These are phyloP conservation scores for Mesorhabditis sp. DNA, from an alignment of 2,888 invertebrate species.

Conservation along the genomic window DNA sequence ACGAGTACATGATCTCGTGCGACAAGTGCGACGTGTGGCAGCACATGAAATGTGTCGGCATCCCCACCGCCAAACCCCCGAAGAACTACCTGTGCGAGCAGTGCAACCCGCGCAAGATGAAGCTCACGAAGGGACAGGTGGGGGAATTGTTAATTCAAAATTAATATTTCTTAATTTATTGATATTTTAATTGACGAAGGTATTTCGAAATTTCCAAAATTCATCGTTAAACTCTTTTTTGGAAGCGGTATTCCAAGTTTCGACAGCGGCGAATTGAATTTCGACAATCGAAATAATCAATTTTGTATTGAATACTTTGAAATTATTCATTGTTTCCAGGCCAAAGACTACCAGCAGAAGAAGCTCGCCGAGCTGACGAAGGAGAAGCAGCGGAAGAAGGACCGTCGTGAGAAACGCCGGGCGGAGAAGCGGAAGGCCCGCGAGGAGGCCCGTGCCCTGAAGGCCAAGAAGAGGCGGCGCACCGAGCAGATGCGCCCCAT, in stretches of 20 bases:
- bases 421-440: background rate
- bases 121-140: background rate
- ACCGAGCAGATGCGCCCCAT: background rate
- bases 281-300: too few relatives aligned
- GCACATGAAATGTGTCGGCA: constrained; percentile 23
- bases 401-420: background rate
- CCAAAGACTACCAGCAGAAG: background rate
- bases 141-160: background rate
- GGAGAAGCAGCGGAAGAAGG: background rate
- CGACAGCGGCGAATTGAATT: too few relatives aligned
- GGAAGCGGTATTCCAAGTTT: too few relatives aligned
- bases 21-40: constrained; percentile 29
- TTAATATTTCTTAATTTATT: background rate
- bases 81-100: constrained; percentile 20
- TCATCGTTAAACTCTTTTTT: too few relatives aligned
- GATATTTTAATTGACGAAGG: too few relatives aligned
- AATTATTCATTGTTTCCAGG: background rate
- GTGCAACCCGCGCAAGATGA: constrained; percentile 17
- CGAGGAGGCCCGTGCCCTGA: background rate
- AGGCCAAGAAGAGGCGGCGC: too few relatives aligned
- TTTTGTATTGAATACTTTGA: too few relatives aligned
- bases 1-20: constrained; percentile 32
- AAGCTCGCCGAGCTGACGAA: background rate
- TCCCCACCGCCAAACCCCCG: constrained; percentile 13
- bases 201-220: too few relatives aligned